Evolutionary conservation across 2,888 invertebrate species (phyloP), one percentile per base, ranked within the genome.

Genomic region (Alloscopus bannaensis): DNA sequence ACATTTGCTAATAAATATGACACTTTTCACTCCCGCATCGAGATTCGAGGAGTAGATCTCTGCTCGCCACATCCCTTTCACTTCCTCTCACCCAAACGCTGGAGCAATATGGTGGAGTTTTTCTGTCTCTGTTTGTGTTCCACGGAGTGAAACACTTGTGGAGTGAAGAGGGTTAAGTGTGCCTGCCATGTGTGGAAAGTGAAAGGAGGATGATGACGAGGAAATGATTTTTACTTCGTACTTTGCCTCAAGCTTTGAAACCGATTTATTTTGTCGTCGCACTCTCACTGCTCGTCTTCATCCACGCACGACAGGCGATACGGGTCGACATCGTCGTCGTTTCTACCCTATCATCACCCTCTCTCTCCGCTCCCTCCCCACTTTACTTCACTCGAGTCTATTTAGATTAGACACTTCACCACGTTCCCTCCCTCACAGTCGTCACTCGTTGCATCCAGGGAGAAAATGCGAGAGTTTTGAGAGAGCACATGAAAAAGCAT

Each of bases 211-310:
- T 13, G 8, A 36, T 8, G 36, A 36, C 6, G 6, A 8, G 36
- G 36, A 36, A 36, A 36, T 13, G 13, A 6, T 8, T 36, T 36
- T 36, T 36, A 6, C 13, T 36, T 36, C 13, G 36, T 36, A 8
- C 36, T 36, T 66, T 45, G 66, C 66, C 66, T 66, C 31, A 16
- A 50, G 66, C 66, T 50, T 66, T 22, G 20, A 66, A 66, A 66
- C 66, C 47, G 66, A 66, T 66, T 66, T 66, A 50, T 66, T 66
- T 45, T 50, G 28, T 64, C 36, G 50, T 13, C 18, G 11, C n/a
- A 50, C 4, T 8, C 50, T n/a, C 50, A 4, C 50, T 16, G 36
- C 36, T 36, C 36, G 36, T 36, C 13, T 36, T 36, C n/a, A n/a
- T n/a, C n/a, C n/a, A n/a, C n/a, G n/a, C n/a, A n/a, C n/a, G n/a